These are phyloP conservation scores for Macroglossus sobrinus DNA, from an alignment of 2,113 vertebrate genomes.

Conservation along the genomic window DNA sequence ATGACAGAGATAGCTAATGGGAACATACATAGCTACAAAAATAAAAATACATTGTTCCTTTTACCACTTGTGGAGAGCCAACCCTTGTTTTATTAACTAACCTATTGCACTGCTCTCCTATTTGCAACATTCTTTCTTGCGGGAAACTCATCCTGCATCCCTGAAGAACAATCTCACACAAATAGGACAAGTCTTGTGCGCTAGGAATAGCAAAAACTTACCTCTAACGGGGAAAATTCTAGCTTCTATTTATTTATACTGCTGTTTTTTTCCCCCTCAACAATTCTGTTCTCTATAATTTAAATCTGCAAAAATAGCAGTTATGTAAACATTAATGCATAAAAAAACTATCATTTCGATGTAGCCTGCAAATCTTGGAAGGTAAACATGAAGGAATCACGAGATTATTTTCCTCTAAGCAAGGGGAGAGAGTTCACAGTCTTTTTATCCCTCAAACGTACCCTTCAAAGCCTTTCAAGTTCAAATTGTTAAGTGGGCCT, in stretches of 20 bases:
- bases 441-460: conserved; percentile 45
- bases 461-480: background rate
- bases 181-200: background rate
- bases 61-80: background rate
- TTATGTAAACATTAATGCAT: conserved; percentile 68
- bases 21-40: background rate
- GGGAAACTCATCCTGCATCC: background rate
- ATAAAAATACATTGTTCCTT: background rate
- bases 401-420: background rate
- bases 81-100: background rate
- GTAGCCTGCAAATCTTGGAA: conserved; percentile 51
- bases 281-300: conserved; percentile 67
- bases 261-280: background rate
- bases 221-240: conserved; percentile 21
- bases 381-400: conserved; percentile 30
- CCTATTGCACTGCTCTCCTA: background rate
- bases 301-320: conserved; percentile 68
- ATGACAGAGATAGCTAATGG: background rate
- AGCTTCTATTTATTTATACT: conserved; percentile 69
- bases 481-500: background rate
- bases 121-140: background rate
- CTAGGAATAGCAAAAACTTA: conserved; percentile 37
- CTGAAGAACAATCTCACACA: background rate
- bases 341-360: conserved; percentile 69
- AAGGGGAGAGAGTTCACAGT: background rate